Conservation (phyloP, 2,113 vertebrate genomes). For the Menura novaehollandiae region DNA sequence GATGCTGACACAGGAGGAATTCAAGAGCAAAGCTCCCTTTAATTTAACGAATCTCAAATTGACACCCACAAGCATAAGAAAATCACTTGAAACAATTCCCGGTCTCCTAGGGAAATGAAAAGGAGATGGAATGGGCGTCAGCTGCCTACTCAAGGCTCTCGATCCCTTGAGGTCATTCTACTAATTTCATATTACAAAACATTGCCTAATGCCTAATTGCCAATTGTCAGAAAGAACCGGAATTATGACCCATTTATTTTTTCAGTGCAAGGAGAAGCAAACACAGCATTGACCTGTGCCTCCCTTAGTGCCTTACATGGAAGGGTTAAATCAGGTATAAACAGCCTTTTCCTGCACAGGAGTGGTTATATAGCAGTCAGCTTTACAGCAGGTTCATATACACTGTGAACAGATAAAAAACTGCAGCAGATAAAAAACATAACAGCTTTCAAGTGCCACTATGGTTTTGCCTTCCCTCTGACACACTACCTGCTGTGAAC, state of each 20-base stretch:
- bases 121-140: background rate
- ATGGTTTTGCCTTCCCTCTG: background rate
- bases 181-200: background rate
- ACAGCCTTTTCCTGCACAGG: background rate
- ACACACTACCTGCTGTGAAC: accelerated
- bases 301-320: background rate
- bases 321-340: background rate
- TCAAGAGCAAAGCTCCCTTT: background rate
- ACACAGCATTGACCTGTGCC: background rate
- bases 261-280: background rate
- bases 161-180: background rate
- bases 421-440: background rate
- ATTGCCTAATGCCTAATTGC: background rate
- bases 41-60: background rate
- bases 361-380: background rate
- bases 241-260: background rate
- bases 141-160: background rate
- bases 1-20: background rate
- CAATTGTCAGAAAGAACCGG: background rate
- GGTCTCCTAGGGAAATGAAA: background rate
- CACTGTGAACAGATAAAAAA: background rate
- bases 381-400: background rate
- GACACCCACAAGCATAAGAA: background rate
- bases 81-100: background rate
- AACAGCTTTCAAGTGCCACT: background rate